phyloP scores from a whole-genome alignment of 2,113 vertebrate species.

The Labeo rohita region DNA sequence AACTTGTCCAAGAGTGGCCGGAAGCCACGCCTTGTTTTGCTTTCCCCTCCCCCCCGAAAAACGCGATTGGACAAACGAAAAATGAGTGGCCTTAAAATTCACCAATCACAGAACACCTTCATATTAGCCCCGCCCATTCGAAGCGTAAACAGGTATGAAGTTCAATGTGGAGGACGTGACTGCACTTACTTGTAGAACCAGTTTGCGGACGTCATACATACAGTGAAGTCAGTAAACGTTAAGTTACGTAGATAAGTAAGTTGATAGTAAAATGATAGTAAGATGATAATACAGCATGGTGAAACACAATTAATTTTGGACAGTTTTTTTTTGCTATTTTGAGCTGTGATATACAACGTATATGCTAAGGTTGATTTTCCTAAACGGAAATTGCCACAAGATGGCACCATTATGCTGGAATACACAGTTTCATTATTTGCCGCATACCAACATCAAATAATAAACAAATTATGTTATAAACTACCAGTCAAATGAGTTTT shows the following conservation, averaged over 20 bases:
- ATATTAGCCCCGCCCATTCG: background rate
- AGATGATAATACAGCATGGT: background rate
- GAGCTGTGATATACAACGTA: background rate
- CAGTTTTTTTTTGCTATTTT: background rate
- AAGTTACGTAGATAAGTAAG: background rate
- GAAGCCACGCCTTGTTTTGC: conserved; percentile 32
- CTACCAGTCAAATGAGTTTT: too few relatives aligned
- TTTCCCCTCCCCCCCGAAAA: background rate
- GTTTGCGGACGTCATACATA: background rate
- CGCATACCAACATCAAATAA: background rate
- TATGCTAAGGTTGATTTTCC: background rate
- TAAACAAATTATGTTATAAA: too few relatives aligned
- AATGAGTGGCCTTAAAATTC: conserved; percentile 8
- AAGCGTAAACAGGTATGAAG: conserved; percentile 20
- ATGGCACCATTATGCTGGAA: conserved; percentile 47
- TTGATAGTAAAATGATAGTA: background rate
- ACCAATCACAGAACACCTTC: background rate
- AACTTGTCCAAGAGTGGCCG: conserved; percentile 27
- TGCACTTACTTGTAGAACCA: background rate
- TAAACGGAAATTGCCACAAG: conserved; percentile 41
- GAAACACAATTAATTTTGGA: background rate
- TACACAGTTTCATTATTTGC: background rate
- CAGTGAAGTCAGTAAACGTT: background rate
- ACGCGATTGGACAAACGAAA: background rate
- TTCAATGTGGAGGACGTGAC: conserved; percentile 15